Percentiles rank a stretch among this genome's conserved stretches.
Conservation (phyloP, 2,888 invertebrate genomes). For the Ommatoiulus sabulosus region DNA sequence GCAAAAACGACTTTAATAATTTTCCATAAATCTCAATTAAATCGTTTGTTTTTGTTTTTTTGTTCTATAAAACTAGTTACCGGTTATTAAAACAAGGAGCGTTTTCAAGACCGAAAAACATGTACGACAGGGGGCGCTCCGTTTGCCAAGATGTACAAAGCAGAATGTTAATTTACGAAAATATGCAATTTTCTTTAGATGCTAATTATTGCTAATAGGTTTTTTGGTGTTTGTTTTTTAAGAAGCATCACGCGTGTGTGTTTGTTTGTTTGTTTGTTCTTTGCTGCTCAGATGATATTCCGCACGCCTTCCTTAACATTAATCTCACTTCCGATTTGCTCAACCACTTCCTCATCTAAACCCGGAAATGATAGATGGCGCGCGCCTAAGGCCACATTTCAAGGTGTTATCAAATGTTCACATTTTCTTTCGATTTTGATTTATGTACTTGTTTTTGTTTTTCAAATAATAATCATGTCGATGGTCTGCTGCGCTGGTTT, state of each 20-base stretch:
- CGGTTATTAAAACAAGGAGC: too few species aligned
- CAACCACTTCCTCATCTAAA: constrained; percentile 14
- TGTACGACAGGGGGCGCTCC: not conserved
- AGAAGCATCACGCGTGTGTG: not conserved
- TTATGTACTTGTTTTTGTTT: too few species aligned
- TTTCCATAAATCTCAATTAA: too few species aligned
- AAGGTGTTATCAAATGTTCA: not conserved
- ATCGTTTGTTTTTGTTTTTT: too few species aligned
- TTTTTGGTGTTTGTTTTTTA: constrained; percentile 12
- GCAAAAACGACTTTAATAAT: too few species aligned
- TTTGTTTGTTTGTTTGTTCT: too few species aligned
- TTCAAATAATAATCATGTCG: not conserved
- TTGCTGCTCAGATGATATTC: constrained; percentile 16
- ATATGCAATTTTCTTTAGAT: constrained; percentile 47
- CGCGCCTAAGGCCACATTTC: not conserved
- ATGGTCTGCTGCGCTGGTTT: not conserved
- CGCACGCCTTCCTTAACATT: constrained; percentile 30
- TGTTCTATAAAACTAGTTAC: too few species aligned
- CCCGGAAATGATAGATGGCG: constrained; percentile 25
- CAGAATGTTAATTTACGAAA: not conserved
- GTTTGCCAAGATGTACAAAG: constrained; percentile 39
- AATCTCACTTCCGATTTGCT: constrained; percentile 45
- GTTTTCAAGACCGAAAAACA: constrained; percentile 1
- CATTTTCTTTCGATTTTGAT: not conserved
- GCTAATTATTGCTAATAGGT: not conserved